phyloP scores from a whole-genome alignment of 2,113 vertebrate genomes.

The Pseudorectes ferrugineus region DNA sequence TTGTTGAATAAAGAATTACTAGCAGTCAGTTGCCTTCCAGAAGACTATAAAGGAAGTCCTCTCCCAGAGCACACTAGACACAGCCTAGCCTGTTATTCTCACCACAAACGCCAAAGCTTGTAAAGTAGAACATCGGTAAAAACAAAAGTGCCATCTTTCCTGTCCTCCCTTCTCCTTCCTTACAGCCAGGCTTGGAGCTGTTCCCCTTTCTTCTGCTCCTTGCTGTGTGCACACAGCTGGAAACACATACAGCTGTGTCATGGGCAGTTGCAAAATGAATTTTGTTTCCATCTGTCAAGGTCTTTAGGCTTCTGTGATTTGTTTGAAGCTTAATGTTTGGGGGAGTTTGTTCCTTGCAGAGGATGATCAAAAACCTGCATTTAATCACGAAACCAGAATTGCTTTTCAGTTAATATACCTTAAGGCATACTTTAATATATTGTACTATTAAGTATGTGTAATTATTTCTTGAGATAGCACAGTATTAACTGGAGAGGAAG shows the following conservation, averaged over 20 bases:
- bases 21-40: not conserved
- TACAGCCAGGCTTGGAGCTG: not conserved
- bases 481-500: not conserved
- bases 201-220: not conserved
- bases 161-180: not conserved
- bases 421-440: conserved; percentile 4
- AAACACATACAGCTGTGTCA: not conserved
- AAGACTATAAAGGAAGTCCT: not conserved
- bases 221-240: not conserved
- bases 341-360: not conserved
- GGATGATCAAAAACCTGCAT: not conserved
- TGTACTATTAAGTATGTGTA: not conserved
- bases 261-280: not conserved
- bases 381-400: conserved; percentile 6
- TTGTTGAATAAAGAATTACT: not conserved
- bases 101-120: not conserved
- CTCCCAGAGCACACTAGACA: not conserved
- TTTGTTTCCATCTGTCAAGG: not conserved
- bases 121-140: not conserved
- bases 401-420: conserved; percentile 8
- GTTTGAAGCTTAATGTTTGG: not conserved
- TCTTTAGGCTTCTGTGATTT: not conserved
- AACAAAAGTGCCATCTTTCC: not conserved
- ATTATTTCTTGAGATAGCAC: conserved; percentile 9
- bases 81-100: not conserved